Evolutionary conservation across 2,113 vertebrate species (phyloP).

Genomic region (Strix aluco): DNA sequence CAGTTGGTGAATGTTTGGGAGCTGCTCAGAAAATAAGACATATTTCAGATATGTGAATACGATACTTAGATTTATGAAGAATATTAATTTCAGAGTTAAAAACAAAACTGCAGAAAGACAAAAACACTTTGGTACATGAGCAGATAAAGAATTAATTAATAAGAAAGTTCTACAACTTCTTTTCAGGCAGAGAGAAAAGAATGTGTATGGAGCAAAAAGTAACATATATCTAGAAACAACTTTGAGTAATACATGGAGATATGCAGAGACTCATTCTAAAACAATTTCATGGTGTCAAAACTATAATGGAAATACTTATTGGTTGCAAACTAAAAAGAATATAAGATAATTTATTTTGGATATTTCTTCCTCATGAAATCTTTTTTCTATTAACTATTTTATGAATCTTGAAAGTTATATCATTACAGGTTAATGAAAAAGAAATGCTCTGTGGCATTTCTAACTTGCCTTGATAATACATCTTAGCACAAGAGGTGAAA

Average conservation of each 20-base stretch:
- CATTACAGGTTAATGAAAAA: neutral
- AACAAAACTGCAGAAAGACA: neutral
- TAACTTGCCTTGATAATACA: neutral
- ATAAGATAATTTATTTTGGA: neutral
- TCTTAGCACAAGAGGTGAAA: neutral
- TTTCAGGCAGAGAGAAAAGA: neutral
- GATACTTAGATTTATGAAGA: neutral
- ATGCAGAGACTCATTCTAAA: neutral
- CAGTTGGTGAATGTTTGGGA: neutral
- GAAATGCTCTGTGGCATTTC: neutral
- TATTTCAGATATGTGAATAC: neutral
- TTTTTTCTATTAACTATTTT: neutral
- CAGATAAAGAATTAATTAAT: neutral
- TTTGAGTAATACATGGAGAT: neutral
- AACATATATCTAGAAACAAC: neutral
- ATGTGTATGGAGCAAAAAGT: neutral
- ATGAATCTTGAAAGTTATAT: neutral
- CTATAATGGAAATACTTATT: neutral
- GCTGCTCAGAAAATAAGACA: neutral
- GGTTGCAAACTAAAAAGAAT: neutral
- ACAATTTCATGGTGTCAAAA: neutral
- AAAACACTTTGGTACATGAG: neutral
- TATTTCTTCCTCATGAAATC: neutral
- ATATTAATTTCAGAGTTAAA: neutral
- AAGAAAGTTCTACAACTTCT: neutral